Evolutionary conservation across 2,797 vertebrate genomes (phyloP).

Genomic region (Pelochelys cantorii): DNA sequence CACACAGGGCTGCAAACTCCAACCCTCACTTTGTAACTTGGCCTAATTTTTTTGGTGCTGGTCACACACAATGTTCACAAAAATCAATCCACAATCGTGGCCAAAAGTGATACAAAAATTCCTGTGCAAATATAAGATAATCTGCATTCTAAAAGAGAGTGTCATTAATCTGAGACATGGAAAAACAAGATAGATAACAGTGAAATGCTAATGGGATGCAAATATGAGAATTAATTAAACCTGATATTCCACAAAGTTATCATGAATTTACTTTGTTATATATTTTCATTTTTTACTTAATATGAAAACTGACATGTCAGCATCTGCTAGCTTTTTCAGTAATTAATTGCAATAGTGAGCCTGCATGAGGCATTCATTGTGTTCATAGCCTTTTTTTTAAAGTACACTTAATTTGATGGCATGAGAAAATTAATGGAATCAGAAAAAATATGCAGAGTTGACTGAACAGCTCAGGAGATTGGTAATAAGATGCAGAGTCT

Average conservation of each 20-base stretch:
- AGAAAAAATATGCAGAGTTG: neutral
- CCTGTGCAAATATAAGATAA: neutral
- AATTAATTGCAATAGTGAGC: neutral
- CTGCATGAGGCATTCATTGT: neutral
- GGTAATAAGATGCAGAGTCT: neutral
- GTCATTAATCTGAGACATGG: neutral
- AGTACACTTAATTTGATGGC: neutral
- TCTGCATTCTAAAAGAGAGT: neutral
- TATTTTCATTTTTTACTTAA: neutral
- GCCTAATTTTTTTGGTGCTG: too few relatives aligned
- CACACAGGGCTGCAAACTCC: too few relatives aligned
- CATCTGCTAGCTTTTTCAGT: neutral
- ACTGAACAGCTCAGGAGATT: neutral
- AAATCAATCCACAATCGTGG: neutral
- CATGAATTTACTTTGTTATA: neutral
- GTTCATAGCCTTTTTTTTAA: neutral
- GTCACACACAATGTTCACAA: neutral
- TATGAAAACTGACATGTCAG: neutral
- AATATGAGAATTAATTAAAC: constrained; percentile 4
- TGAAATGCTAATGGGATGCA: neutral
- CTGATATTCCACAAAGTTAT: neutral
- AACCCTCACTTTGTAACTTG: too few relatives aligned
- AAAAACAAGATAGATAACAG: constrained; percentile 2
- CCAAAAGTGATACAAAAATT: neutral
- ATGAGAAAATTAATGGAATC: neutral